Conservation (phyloP, 2,113 vertebrate genomes). For the Silurus asotus region DNA sequence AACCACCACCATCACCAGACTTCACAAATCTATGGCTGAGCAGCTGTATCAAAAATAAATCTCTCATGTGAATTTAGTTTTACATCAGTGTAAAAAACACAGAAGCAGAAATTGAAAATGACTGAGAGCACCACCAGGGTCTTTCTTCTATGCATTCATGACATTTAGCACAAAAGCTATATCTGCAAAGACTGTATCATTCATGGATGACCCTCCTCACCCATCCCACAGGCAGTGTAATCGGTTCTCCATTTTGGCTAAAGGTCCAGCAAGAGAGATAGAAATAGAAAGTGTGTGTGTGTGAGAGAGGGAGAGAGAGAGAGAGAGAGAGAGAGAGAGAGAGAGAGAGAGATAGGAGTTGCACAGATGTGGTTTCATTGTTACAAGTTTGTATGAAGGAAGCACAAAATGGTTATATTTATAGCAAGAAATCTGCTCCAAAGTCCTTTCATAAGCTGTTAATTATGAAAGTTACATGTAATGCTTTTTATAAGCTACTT, state of each 20-base stretch:
- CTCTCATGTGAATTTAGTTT: neutral
- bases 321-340: neutral
- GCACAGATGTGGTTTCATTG: neutral
- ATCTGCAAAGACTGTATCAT: neutral
- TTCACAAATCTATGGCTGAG: neutral
- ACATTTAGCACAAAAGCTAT: slow-evolving; percentile 12
- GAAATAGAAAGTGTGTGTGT: neutral
- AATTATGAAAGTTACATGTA: neutral
- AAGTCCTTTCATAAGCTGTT: neutral
- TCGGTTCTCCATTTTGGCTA: neutral
- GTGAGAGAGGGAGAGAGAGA: neutral
- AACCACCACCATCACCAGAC: neutral
- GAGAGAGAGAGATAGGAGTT: neutral
- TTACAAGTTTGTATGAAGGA: neutral
- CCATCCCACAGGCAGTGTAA: neutral
- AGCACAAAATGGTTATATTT: neutral
- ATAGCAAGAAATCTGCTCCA: neutral
- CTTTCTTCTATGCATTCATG: neutral
- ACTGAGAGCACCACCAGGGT: neutral
- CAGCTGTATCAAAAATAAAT: neutral
- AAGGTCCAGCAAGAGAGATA: neutral
- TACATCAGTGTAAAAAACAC: neutral
- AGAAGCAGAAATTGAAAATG: neutral
- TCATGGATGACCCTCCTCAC: neutral
- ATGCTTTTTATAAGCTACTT: slow-evolving; percentile 3